Percentiles rank a stretch among this genome's conserved stretches.
phyloP scores from a whole-genome alignment of 2,888 invertebrate genomes.

The Latrodectus hesperus region DNA sequence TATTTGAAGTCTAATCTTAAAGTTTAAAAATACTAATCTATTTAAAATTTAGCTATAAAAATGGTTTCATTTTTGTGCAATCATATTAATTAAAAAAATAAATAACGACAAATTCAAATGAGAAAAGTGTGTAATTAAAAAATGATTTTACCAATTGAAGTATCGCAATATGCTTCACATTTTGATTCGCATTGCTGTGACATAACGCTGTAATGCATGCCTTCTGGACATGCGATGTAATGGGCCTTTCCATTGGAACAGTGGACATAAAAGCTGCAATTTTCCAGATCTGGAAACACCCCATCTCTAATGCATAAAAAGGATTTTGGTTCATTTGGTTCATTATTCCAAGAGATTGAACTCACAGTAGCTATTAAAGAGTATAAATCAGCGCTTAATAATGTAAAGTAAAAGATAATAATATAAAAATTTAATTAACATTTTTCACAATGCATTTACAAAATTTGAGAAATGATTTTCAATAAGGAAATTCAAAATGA shows the following conservation, averaged over 20 bases:
- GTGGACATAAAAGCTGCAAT: slow-evolving; percentile 9
- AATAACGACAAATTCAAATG: background rate
- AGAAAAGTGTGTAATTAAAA: background rate
- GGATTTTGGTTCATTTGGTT: background rate
- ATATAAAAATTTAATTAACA: too few relatives aligned
- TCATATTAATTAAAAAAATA: too few relatives aligned
- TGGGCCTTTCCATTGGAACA: background rate
- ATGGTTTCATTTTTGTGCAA: background rate
- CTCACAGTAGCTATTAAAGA: too few relatives aligned
- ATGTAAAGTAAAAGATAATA: too few relatives aligned
- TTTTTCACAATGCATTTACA: too few relatives aligned
- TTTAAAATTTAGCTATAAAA: background rate
- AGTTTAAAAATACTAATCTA: background rate
- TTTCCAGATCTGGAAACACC: background rate
- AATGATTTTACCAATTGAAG: background rate
- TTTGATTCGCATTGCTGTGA: background rate
- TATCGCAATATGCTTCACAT: slow-evolving; percentile 22
- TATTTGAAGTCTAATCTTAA: background rate
- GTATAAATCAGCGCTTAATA: too few relatives aligned
- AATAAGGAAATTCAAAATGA: too few relatives aligned
- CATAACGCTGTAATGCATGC: slow-evolving; percentile 5
- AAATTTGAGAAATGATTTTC: too few relatives aligned
- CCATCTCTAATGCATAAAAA: slow-evolving; percentile 10
- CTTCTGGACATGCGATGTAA: background rate
- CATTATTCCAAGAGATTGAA: too few relatives aligned